Conservation (phyloP, 2,888 invertebrate species). For the Ischnura elegans region DNA sequence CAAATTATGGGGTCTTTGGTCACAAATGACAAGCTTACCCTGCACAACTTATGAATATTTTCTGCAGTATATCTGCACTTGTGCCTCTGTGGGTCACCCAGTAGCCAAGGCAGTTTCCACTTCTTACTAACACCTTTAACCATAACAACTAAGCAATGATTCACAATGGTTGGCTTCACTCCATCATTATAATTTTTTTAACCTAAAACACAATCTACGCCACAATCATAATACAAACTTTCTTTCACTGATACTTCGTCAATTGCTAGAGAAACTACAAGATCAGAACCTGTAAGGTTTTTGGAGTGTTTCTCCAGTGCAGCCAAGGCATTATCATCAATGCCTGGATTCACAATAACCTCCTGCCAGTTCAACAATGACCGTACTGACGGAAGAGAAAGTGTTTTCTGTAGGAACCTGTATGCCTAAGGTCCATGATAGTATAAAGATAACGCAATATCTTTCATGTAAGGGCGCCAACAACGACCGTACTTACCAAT, state of each 20-base stretch:
- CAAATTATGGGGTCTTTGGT: constrained; percentile 8
- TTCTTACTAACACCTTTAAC: background rate
- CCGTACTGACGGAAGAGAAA: background rate
- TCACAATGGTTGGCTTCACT: background rate
- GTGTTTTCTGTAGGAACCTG: background rate
- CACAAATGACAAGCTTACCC: constrained; percentile 14
- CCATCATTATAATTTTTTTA: background rate
- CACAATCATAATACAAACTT: background rate
- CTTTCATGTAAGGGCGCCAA: constrained; percentile 24
- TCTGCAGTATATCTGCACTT: background rate
- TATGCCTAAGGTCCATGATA: background rate
- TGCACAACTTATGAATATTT: background rate
- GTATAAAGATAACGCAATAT: background rate
- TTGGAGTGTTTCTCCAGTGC: background rate
- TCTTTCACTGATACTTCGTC: background rate
- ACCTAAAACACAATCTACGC: background rate
- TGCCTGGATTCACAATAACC: background rate
- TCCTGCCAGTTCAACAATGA: background rate
- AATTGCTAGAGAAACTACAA: background rate
- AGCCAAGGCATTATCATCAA: background rate
- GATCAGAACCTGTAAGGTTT: background rate
- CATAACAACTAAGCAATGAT: constrained; percentile 23
- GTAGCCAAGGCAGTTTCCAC: constrained; percentile 40
- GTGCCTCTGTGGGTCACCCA: background rate
- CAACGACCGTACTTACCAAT: background rate